Conservation (phyloP, 2,797 vertebrate genomes). For the Amphiprion clarkii region DNA sequence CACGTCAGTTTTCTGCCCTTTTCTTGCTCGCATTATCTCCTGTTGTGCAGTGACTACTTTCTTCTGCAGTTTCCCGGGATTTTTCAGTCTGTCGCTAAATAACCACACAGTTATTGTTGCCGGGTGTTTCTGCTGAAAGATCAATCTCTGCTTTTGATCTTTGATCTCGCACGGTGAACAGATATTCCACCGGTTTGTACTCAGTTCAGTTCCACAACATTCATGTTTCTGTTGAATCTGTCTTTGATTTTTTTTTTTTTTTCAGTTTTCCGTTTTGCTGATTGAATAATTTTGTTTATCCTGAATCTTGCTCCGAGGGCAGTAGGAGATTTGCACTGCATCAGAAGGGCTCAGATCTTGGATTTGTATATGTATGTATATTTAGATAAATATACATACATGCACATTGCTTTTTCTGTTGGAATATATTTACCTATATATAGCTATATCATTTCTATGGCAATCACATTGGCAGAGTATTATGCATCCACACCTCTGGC, state of each 20-base stretch:
- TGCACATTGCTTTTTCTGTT: background rate
- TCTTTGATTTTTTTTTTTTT: background rate
- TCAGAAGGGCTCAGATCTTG: too few species aligned
- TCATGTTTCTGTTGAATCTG: conserved; percentile 1
- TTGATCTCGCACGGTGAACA: background rate
- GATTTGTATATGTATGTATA: background rate
- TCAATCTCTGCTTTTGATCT: conserved; percentile 24
- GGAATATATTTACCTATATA: background rate
- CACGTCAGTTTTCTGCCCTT: background rate
- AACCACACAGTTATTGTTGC: background rate
- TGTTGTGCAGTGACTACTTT: background rate
- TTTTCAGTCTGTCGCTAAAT: background rate
- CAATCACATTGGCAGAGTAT: background rate
- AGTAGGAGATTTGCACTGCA: background rate
- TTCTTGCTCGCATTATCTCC: background rate
- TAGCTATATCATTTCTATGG: background rate
- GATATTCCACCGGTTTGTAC: conserved; percentile 2
- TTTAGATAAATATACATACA: background rate
- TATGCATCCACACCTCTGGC: background rate
- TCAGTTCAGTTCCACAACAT: conserved; percentile 10
- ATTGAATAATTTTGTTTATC: background rate
- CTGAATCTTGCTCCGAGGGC: background rate
- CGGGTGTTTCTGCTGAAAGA: background rate
- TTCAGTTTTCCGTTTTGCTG: background rate
- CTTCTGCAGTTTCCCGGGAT: background rate